phyloP scores from a whole-genome alignment of 2,797 vertebrate genomes.

The Corythornis leucogaster region DNA sequence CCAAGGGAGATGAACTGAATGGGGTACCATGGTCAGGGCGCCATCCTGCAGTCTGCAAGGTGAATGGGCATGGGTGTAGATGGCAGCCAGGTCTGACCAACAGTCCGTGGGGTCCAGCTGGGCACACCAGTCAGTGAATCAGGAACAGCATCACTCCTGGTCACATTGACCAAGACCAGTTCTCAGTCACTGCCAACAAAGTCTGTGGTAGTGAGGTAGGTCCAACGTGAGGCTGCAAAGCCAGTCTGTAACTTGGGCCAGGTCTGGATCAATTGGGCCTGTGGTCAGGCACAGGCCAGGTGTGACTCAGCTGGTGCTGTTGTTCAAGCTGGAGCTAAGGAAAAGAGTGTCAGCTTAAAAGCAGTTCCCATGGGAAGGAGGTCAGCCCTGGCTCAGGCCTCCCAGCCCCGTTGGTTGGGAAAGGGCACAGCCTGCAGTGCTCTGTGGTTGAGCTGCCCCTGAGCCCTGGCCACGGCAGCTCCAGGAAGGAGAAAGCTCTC shows the following conservation, averaged over 20 bases:
- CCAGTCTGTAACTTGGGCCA: rapidly evolving
- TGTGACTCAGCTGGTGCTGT: not conserved
- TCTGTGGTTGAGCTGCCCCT: not conserved
- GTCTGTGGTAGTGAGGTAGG: not conserved
- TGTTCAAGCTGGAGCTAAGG: not conserved
- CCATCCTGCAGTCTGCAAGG: rapidly evolving
- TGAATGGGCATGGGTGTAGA: rapidly evolving
- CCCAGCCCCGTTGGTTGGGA: not conserved
- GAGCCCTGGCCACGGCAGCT: not conserved
- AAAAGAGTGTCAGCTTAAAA: rapidly evolving
- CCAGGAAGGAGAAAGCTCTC: not conserved
- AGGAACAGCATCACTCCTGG: not conserved
- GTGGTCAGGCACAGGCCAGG: rapidly evolving
- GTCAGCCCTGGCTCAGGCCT: not conserved
- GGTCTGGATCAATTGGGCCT: rapidly evolving
- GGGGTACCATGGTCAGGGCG: rapidly evolving
- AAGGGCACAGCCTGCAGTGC: not conserved
- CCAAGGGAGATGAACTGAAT: rapidly evolving
- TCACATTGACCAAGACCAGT: not conserved
- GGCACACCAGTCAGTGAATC: no score
- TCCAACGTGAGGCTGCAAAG: not conserved
- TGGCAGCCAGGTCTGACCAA: not conserved
- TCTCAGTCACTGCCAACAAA: not conserved
- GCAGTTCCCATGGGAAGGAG: not conserved
- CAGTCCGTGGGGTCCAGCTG: rapidly evolving